Evolutionary conservation across 1,140 invertebrate species (phyloP).

Genomic region (Euschistus heros): DNA sequence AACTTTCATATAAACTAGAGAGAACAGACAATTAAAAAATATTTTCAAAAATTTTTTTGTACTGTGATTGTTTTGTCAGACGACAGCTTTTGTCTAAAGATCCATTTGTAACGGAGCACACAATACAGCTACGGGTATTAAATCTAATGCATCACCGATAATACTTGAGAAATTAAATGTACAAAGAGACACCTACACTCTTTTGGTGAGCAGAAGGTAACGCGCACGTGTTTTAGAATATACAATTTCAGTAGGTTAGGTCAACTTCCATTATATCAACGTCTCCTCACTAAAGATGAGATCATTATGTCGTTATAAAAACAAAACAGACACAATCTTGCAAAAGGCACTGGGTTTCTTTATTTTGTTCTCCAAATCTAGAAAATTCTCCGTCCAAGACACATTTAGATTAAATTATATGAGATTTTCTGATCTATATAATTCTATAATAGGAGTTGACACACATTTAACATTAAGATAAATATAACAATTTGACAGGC

Average conservation of each 20-base stretch:
- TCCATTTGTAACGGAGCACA: conserved; percentile 20
- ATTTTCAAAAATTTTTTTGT: conserved; percentile 19
- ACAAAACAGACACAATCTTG: conserved; percentile 17
- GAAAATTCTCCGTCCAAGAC: conserved; percentile 20
- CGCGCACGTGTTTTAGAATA: conserved; percentile 21
- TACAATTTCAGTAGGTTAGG: conserved; percentile 1
- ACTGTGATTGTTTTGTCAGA: conserved; percentile 18
- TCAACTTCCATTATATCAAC: conserved; percentile 14
- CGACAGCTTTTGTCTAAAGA: conserved; percentile 18
- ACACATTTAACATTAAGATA: conserved; percentile 11
- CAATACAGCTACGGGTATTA: conserved; percentile 22
- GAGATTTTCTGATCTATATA: neutral
- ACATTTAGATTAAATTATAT: conserved; percentile 13
- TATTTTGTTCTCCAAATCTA: conserved; percentile 20
- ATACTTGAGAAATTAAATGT: conserved; percentile 18
- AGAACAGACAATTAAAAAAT: conserved; percentile 21
- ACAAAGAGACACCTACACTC: conserved; percentile 20
- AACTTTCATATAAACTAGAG: conserved; percentile 13
- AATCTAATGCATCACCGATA: conserved; percentile 19
- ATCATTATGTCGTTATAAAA: conserved; percentile 16
- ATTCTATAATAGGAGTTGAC: conserved; percentile 20
- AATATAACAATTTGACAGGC: conserved; percentile 8
- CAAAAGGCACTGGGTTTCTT: conserved; percentile 23
- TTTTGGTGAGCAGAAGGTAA: conserved; percentile 12
- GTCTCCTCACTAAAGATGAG: conserved; percentile 12